Conservation (phyloP, 1,140 invertebrate species). For the Neodiprion lecontei region DNA sequence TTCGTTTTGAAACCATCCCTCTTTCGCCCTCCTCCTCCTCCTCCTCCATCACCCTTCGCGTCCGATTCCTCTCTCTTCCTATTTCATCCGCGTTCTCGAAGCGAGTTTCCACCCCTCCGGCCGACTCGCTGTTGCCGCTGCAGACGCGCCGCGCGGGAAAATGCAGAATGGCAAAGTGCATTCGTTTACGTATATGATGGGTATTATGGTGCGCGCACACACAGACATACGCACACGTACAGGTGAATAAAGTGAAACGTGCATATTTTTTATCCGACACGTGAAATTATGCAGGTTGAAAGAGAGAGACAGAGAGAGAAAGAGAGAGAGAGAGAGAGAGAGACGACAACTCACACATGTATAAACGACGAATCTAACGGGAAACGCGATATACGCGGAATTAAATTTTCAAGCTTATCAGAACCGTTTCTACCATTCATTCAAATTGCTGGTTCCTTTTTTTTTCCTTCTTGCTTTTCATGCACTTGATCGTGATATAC, state of each 20-base stretch:
- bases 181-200: not conserved
- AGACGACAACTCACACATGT: not conserved
- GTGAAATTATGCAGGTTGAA: too few relatives aligned
- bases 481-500: not conserved
- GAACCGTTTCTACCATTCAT: slow-evolving; percentile 21
- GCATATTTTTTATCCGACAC: too few relatives aligned
- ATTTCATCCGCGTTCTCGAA: not conserved
- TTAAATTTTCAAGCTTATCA: slow-evolving; percentile 11
- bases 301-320: slow-evolving; percentile 22
- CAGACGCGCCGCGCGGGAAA: too few relatives aligned
- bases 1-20: slow-evolving; percentile 55
- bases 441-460: slow-evolving; percentile 20
- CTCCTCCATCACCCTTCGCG: slow-evolving; percentile 25
- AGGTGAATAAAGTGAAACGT: not conserved
- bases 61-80: slow-evolving; percentile 19
- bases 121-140: too few relatives aligned
- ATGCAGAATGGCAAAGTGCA: not conserved
- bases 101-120: too few relatives aligned
- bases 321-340: slow-evolving; percentile 18
- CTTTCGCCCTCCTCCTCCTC: slow-evolving; percentile 32
- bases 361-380: not conserved
- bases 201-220: not conserved
- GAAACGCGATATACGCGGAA: not conserved
- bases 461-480: slow-evolving; percentile 24
- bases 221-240: not conserved